Base-by-base conservation (phyloP, 2,113 vertebrate genomes). In the Anarrhichthys ocellatus region DNA sequence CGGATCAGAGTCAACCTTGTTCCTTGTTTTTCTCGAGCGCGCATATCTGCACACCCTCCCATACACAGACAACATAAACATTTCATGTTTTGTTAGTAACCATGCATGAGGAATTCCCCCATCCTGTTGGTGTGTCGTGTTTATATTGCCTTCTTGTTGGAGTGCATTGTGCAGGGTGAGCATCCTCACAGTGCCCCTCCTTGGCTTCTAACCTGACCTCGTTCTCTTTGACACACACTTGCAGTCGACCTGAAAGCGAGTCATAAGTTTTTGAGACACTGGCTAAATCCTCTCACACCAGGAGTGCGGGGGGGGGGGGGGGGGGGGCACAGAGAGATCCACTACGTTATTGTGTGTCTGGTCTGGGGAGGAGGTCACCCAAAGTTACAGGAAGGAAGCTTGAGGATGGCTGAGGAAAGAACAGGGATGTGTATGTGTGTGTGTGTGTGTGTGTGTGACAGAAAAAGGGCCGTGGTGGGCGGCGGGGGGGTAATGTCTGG, bases 401-500 rank as follows among this genome's bases (percentile, higher is more conserved):
- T 66, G 76, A 83, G 84, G 72, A 80, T 73, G 42, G 73, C 83
- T 72, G 73, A 81, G 76, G 63, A 76, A 82, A 76, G 64, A 82
- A 67, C 54, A 78, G 80, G 56, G 69, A 48, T 76, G 46, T 77
- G 58, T 67, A 50, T 69, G 46, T 56, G 80, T 64, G 7, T 64
- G 59, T 70, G 8, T 62, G 74, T 85, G 56, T 82, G 58, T 80
- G 50, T 73, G 61, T 75, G 88, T 68, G 78, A 77, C 73, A 72
- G 69, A 84, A 65, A 56, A 67, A 4, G 83, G 77, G n/a, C 52
- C 42, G 63, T 66, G 38, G 64, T 42, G 40, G 66, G 46, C 36
- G n/a, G 20, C 18, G 52, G 46, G 70, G 38, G 96, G 94, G 93
- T 96, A 96, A 96, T 97, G 95, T 95, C 95, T 96, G 96, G 96